Percentiles rank a stretch among this genome's conserved stretches.
Conservation (phyloP, 2,888 invertebrate genomes). For the Archips xylosteana region DNA sequence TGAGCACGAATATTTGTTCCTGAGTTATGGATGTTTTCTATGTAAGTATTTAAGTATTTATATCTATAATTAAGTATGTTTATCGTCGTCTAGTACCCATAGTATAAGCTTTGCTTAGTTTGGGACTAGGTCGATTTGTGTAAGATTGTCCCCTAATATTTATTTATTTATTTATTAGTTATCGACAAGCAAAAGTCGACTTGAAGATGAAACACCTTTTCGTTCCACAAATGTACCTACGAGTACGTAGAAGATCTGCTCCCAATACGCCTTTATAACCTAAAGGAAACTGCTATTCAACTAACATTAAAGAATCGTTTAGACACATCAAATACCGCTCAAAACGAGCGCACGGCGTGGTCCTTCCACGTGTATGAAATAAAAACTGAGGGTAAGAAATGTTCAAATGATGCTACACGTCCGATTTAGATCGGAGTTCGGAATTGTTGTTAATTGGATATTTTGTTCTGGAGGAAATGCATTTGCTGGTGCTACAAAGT, state of each 20-base stretch:
- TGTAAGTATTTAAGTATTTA: too few relatives aligned
- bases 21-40: too few relatives aligned
- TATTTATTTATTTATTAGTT: too few relatives aligned
- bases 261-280: not conserved
- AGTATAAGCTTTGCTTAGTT: too few relatives aligned
- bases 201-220: too few relatives aligned
- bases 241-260: not conserved
- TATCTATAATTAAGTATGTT: too few relatives aligned
- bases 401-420: conserved; percentile 23
- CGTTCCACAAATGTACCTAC: too few relatives aligned
- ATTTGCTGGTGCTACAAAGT: not conserved
- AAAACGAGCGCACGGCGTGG: conserved; percentile 3
- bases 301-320: conserved; percentile 22
- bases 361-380: conserved; percentile 18
- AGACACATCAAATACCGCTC: conserved; percentile 16
- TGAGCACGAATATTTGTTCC: too few relatives aligned
- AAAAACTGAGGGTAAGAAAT: conserved; percentile 28
- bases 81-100: too few relatives aligned
- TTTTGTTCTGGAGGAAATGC: not conserved
- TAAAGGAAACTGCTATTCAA: conserved; percentile 8
- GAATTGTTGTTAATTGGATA: not conserved
- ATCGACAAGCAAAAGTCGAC: too few relatives aligned
- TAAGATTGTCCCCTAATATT: too few relatives aligned
- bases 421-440: not conserved
- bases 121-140: too few relatives aligned